These are phyloP conservation scores for Gadus macrocephalus DNA, from an alignment of 2,113 vertebrate species.

Conservation along the genomic window DNA sequence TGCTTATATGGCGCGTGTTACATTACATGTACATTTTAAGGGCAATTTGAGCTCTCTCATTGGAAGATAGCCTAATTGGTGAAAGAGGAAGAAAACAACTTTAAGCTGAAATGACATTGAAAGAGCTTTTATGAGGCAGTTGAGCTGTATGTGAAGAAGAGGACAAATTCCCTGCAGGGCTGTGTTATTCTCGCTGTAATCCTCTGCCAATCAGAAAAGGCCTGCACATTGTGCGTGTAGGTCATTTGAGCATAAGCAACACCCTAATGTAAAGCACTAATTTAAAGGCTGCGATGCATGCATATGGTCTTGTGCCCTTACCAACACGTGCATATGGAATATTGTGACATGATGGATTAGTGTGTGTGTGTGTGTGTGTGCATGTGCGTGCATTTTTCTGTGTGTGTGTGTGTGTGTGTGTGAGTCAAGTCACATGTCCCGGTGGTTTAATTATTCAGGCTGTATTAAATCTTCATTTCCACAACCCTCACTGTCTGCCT, in stretches of 20 bases:
- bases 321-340: conserved; percentile 6
- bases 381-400: background rate
- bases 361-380: conserved; percentile 21
- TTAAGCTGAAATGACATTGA: conserved; percentile 36
- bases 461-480: conserved; percentile 74
- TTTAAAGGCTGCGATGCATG: too few relatives aligned
- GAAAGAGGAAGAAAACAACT: conserved; percentile 9
- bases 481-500: conserved; percentile 47
- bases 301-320: conserved; percentile 18
- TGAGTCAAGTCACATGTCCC: conserved; percentile 43
- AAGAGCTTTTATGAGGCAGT: background rate
- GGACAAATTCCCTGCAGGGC: conserved; percentile 9
- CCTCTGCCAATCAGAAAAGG: conserved; percentile 10
- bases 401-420: conserved; percentile 7
- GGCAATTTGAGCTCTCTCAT: conserved; percentile 10
- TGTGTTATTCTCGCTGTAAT: conserved; percentile 41
- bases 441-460: conserved; percentile 73
- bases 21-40: conserved; percentile 25
- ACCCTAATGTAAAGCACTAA: conserved; percentile 20
- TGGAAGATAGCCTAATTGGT: conserved; percentile 19
- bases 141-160: conserved; percentile 12
- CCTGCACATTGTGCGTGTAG: conserved; percentile 18
- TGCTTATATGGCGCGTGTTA: conserved; percentile 9
- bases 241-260: conserved; percentile 12
- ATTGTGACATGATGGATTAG: conserved; percentile 2